Evolutionary conservation across 2,113 vertebrate species (phyloP).

Genomic region (Pelvicachromis taeniatus): DNA sequence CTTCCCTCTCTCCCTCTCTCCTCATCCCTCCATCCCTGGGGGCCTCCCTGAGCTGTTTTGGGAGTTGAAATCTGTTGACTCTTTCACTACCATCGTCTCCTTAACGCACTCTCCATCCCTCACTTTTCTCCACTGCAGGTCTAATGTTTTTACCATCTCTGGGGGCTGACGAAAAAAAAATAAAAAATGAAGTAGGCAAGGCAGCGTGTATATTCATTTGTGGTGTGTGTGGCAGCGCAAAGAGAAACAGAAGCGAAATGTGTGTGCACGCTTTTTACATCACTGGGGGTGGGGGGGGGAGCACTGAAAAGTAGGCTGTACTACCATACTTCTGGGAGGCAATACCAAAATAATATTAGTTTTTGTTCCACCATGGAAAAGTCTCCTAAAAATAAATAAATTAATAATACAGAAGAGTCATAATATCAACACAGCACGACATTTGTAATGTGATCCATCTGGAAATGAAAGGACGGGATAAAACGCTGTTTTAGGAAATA

Average conservation of each 20-base stretch:
- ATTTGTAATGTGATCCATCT: neutral
- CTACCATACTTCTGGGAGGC: slow-evolving; percentile 39
- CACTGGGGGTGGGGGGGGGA: slow-evolving; percentile 19
- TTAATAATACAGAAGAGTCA: neutral
- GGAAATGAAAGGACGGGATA: slow-evolving; percentile 4
- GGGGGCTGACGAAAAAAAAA: neutral
- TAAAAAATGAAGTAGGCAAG: neutral
- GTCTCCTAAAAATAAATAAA: neutral
- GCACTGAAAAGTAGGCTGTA: slow-evolving; percentile 22
- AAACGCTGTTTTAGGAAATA: neutral
- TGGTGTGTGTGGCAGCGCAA: neutral
- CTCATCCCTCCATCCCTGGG: slow-evolving; percentile 61
- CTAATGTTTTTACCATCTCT: slow-evolving; percentile 64
- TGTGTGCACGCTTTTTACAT: slow-evolving; percentile 1
- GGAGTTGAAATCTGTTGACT: slow-evolving; percentile 75
- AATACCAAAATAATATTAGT: slow-evolving; percentile 55
- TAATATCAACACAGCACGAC: neutral
- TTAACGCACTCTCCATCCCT: slow-evolving; percentile 50
- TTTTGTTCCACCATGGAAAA: slow-evolving; percentile 25
- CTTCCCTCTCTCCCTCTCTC: slow-evolving; percentile 42
- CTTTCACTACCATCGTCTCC: slow-evolving; percentile 59
- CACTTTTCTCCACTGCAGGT: slow-evolving; percentile 40
- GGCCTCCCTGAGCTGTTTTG: slow-evolving; percentile 57
- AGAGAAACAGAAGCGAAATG: neutral
- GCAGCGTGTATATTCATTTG: slow-evolving; percentile 21